phyloP scores from a whole-genome alignment of 1,140 invertebrate genomes.

The Drosophila repletoides region DNA sequence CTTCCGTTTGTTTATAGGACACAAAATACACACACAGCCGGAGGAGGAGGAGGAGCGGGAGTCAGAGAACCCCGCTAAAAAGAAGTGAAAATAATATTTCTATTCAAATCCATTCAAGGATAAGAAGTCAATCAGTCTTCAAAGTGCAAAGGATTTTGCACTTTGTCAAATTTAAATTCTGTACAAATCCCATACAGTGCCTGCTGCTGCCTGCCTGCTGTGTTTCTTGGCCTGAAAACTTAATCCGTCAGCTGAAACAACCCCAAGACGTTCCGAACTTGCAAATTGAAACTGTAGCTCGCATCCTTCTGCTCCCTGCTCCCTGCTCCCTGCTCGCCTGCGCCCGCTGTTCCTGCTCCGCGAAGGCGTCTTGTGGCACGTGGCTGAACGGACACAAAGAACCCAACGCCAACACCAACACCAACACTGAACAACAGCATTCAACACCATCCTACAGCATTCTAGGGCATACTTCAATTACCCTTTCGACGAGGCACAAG shows the following conservation, averaged over 20 bases:
- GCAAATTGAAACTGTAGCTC: conserved; percentile 75
- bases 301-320: background rate
- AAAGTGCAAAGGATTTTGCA: conserved; percentile 80
- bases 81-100: conserved; percentile 66
- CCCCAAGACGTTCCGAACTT: conserved; percentile 66
- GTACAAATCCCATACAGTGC: conserved; percentile 26
- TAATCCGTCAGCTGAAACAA: conserved; percentile 62
- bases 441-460: background rate
- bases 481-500: conserved; percentile 56
- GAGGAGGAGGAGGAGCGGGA: background rate
- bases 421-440: conserved; percentile 6
- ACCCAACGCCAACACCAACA: conserved; percentile 11
- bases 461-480: conserved; percentile 62
- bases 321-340: background rate
- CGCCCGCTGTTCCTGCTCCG: background rate
- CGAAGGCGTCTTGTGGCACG: conserved; percentile 63
- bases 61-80: conserved; percentile 17
- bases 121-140: conserved; percentile 81
- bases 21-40: conserved; percentile 4
- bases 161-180: conserved; percentile 71
- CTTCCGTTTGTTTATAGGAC: conserved; percentile 71
- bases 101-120: conserved; percentile 78
- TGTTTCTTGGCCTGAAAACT: conserved; percentile 36
- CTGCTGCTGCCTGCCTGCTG: conserved; percentile 1
- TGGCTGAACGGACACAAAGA: conserved; percentile 42